Evolutionary conservation across 2,888 invertebrate species (phyloP).

Genomic region (Lysandra coridon): DNA sequence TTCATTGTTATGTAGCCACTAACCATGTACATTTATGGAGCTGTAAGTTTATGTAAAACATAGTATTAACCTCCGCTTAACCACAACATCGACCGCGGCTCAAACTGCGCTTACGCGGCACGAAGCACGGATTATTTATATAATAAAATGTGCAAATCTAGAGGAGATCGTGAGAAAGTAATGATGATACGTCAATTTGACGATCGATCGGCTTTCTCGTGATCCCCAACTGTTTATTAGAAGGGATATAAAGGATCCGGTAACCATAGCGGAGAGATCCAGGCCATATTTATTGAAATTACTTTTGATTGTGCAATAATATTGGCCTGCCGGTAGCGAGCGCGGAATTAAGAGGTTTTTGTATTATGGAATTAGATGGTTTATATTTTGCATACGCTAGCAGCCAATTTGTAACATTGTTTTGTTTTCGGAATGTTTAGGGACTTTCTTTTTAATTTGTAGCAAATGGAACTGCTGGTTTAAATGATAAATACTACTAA

Average conservation of each 20-base stretch:
- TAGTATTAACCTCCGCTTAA: neutral
- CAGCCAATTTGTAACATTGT: constrained; percentile 32
- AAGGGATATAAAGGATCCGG: constrained; percentile 67
- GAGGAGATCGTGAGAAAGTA: constrained; percentile 75
- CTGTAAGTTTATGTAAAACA: neutral
- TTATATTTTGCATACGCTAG: constrained; percentile 52
- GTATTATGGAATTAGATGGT: constrained; percentile 68
- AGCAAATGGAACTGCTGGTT: no score
- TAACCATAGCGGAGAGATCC: constrained; percentile 59
- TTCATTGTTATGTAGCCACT: neutral
- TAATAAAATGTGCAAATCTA: constrained; percentile 47
- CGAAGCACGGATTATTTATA: constrained; percentile 40
- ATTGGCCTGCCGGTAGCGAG: constrained; percentile 68
- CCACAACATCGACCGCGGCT: neutral
- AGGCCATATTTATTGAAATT: constrained; percentile 78
- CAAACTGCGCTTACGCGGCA: constrained; percentile 17
- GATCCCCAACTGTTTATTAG: constrained; percentile 76
- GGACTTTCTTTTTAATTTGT: neutral
- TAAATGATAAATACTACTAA: no score
- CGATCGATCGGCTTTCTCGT: constrained; percentile 75
- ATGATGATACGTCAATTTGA: constrained; percentile 78
- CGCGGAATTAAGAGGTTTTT: constrained; percentile 69
- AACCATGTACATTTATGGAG: neutral
- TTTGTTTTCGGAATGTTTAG: neutral
- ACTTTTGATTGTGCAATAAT: constrained; percentile 78